Evolutionary conservation across 2,797 vertebrate genomes (phyloP), one percentile per base, ranked within the genome.

Genomic region (Typhlichthys subterraneus): DNA sequence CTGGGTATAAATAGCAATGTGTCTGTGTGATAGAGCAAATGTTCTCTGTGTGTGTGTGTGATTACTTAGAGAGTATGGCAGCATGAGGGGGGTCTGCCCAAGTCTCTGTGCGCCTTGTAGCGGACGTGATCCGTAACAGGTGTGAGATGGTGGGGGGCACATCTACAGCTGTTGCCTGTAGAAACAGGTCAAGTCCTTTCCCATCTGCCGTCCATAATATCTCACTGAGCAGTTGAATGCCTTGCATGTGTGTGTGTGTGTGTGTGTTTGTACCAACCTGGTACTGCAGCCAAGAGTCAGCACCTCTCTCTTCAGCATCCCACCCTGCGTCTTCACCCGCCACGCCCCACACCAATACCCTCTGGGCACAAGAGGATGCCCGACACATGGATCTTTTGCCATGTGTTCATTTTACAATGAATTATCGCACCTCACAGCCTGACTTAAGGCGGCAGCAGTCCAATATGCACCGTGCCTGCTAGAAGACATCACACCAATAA

Each of bases 41-140:
- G 42, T 9, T 23, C 19, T 71, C 8, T 29, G 23, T 12, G 14
- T 63, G 50, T 70, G 51, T 64, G 14, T 63, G 56, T 48, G 61
- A 38, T 54, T 64, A 57, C 51, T 61, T 12, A 1, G 64, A 38
- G 48, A 1, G 46, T 45, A 59, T 12, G 74, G 56, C 45, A 14
- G 14, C 51, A 7, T 52, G 69, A 57, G 59, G 75, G 72, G 79
- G 67, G 6, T 23, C 75, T 72, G 73, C 69, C 59, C 56, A 57
- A 51, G 77, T 84, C 76, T 71, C 81, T 72, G 85, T 87, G 90
- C 82, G 89, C 86, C 76, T 79, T 88, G 75, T 90, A 90, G 90
- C 90, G 90, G 90, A 92, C 91, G 91, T 94, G 91, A 94, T 84
- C 88, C 85, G 80, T 91, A 94, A 94, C 94, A 96, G 94, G 94